A percentile compares a stretch with the other conserved stretches of the same genome.
Evolutionary conservation across 2,797 vertebrate genomes (phyloP).

Genomic region (Silurus lanzhouensis): DNA sequence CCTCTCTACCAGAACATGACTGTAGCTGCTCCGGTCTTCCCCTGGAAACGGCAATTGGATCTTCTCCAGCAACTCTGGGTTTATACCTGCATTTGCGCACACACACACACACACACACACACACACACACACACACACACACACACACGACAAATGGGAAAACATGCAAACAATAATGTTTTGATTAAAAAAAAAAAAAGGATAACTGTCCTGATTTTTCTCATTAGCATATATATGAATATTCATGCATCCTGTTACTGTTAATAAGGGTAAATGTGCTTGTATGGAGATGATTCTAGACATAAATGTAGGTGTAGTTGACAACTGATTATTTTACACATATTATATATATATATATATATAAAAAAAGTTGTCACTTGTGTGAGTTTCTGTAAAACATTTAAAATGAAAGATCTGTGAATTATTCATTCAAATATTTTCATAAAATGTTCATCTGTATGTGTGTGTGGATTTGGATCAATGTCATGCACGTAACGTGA

Average conservation of each 20-base stretch:
- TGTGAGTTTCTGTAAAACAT: not conserved
- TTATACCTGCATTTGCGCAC: conserved; percentile 79
- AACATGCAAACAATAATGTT: not conserved
- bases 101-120: conserved; percentile 9
- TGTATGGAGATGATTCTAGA: not conserved
- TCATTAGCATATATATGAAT: not conserved
- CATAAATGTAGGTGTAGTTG: too few species aligned
- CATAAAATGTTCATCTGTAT: not conserved
- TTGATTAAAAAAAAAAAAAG: not conserved
- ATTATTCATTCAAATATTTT: not conserved
- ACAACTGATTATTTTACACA: not conserved
- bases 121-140: not conserved
- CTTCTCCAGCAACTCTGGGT: conserved; percentile 84
- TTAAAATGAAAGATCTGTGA: not conserved
- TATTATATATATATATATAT: too few species aligned
- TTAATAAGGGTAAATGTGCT: not conserved
- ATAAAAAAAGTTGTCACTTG: not conserved
- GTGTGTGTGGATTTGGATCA: not conserved
- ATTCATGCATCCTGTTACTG: not conserved
- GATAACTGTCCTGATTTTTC: too few species aligned
- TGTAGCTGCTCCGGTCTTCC: conserved; percentile 84
- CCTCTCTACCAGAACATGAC: conserved; percentile 87
- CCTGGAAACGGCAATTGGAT: conserved; percentile 87
- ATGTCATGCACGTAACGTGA: not conserved
- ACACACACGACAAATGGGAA: not conserved